These are phyloP conservation scores for Nycticryphes semicollaris DNA, from an alignment of 2,113 vertebrate species.

Conservation along the genomic window DNA sequence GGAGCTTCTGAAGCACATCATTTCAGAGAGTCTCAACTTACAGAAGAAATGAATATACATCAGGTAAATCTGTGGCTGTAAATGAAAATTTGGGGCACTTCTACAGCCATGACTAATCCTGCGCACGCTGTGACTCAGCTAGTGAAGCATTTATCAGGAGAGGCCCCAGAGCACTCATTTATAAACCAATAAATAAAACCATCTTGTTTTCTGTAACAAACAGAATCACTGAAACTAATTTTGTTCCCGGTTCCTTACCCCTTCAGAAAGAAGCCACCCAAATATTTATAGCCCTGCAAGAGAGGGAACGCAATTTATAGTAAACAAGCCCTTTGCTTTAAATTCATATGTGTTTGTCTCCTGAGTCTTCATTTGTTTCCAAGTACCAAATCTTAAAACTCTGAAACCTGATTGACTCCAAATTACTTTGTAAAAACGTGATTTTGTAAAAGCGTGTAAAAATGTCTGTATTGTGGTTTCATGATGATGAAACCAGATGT, in stretches of 20 bases:
- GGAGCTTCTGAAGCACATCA: neutral
- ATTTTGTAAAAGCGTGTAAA: neutral
- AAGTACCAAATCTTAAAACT: neutral
- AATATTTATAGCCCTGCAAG: neutral
- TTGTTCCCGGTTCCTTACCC: neutral
- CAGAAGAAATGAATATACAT: neutral
- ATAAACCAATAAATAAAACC: constrained; percentile 50
- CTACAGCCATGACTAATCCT: constrained; percentile 54
- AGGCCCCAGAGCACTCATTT: constrained; percentile 19
- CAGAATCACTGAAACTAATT: neutral
- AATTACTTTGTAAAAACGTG: neutral
- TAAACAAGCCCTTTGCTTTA: neutral
- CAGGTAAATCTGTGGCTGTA: constrained; percentile 23
- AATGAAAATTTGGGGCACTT: constrained; percentile 43
- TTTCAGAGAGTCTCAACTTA: neutral
- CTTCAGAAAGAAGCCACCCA: neutral
- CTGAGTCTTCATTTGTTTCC: neutral
- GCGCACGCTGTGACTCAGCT: constrained; percentile 38
- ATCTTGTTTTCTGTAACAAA: constrained; percentile 13
- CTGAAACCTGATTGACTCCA: neutral
- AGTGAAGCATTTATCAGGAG: constrained; percentile 41
- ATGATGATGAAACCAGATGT: neutral
- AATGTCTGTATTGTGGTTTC: neutral
- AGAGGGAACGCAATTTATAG: neutral
- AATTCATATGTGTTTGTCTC: neutral